Percentiles rank a stretch among this genome's conserved stretches.
Conservation (phyloP, 2,797 vertebrate species). For the Pipistrellus kuhlii region DNA sequence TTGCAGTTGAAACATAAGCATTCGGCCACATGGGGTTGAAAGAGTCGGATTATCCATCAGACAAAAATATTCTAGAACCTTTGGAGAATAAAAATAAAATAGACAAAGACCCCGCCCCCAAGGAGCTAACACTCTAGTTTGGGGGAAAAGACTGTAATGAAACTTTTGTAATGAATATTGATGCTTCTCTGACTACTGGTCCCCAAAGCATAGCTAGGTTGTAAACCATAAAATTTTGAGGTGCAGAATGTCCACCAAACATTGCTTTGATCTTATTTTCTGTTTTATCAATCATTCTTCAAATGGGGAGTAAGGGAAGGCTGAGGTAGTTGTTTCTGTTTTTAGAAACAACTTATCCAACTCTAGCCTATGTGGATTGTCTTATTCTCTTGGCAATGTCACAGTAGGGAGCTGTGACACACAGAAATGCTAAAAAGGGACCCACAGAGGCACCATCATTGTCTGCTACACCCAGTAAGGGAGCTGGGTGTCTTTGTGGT, state of each 20-base stretch:
- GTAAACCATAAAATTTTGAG: neutral
- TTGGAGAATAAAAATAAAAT: neutral
- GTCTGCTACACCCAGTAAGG: neutral
- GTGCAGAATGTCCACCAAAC: neutral
- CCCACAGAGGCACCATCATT: neutral
- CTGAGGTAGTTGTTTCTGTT: neutral
- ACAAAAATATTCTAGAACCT: neutral
- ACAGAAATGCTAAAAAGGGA: neutral
- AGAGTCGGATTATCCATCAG: neutral
- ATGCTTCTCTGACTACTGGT: neutral
- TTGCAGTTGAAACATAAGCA: neutral
- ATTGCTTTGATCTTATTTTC: slow-evolving; percentile 5
- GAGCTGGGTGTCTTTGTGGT: neutral
- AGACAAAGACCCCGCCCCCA: neutral
- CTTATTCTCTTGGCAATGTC: too few relatives aligned
- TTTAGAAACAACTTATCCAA: neutral
- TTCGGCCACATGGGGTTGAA: neutral
- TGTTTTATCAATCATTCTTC: neutral
- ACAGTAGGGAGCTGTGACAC: neutral
- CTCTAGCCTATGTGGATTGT: too few relatives aligned
- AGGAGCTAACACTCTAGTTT: neutral
- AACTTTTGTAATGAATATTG: slow-evolving; percentile 13
- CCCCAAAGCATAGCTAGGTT: neutral
- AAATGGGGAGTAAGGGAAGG: neutral
- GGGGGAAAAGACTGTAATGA: neutral